Percentiles rank a stretch among this genome's conserved stretches.
Conservation (phyloP, 2,113 vertebrate species). For the Spea bombifrons region DNA sequence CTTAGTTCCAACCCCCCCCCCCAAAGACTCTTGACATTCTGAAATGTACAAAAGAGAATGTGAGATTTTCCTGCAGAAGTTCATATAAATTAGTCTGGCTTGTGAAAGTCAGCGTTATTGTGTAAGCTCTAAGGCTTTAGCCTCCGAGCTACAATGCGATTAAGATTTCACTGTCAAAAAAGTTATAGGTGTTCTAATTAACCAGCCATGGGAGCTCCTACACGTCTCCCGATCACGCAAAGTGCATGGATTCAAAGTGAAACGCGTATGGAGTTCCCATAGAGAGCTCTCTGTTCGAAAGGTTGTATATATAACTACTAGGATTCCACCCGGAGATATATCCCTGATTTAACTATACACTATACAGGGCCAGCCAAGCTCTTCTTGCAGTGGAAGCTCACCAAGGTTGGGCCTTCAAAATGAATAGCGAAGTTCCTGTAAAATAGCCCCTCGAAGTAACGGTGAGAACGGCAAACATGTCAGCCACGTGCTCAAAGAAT, state of each 20-base stretch:
- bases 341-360: too few relatives aligned
- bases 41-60: not conserved
- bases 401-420: too few relatives aligned
- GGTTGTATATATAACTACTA: too few relatives aligned
- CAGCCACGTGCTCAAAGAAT: too few relatives aligned
- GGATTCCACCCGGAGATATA: too few relatives aligned
- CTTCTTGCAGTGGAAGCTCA: too few relatives aligned
- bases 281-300: not conserved
- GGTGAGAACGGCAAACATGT: too few relatives aligned
- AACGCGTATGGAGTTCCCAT: not conserved
- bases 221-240: not conserved
- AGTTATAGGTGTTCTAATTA: slow-evolving; percentile 27
- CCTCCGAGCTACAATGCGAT: slow-evolving; percentile 18
- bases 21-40: not conserved
- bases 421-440: too few relatives aligned
- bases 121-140: not conserved
- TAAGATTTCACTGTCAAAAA: slow-evolving; percentile 10
- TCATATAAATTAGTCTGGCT: not conserved
- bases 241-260: slow-evolving; percentile 16
- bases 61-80: not conserved
- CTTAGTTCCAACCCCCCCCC: too few relatives aligned
- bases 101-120: not conserved
- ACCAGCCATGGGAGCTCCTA: slow-evolving; percentile 2
- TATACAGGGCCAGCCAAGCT: too few relatives aligned
- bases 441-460: too few relatives aligned